Evolutionary conservation across 2,797 vertebrate species (phyloP).

Genomic region (Chiloscyllium punctatum): DNA sequence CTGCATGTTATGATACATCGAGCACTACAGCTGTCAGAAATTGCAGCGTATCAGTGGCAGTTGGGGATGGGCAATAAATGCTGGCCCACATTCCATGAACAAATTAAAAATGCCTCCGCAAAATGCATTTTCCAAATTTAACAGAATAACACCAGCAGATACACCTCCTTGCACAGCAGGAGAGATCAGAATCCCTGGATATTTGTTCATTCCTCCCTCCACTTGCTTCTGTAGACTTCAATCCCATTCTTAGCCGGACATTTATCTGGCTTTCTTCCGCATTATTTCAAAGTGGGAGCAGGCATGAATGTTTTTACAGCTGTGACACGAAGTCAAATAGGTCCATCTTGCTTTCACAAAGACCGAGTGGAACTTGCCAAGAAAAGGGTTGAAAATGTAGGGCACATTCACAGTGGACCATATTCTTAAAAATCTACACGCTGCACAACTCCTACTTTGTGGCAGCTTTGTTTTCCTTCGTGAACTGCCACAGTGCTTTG

Average conservation of each 20-base stretch:
- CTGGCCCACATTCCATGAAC: no score
- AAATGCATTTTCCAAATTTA: neutral
- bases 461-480: neutral
- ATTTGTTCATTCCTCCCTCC: neutral
- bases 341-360: neutral
- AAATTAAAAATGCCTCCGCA: neutral
- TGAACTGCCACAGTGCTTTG: neutral
- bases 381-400: neutral
- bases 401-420: neutral
- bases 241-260: neutral
- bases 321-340: neutral
- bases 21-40: no score
- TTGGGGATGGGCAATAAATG: no score
- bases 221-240: neutral
- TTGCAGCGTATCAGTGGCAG: no score
- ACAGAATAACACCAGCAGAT: neutral
- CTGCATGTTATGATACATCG: no score
- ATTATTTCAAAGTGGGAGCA: neutral
- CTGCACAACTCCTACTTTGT: neutral
- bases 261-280: neutral
- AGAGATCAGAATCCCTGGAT: neutral
- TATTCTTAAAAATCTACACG: neutral
- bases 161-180: neutral
- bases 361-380: neutral
- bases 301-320: constrained; percentile 1